A percentile compares a stretch with the other conserved stretches of the same genome.
phyloP scores from a whole-genome alignment of 2,113 vertebrate species.

The Tautogolabrus adspersus region DNA sequence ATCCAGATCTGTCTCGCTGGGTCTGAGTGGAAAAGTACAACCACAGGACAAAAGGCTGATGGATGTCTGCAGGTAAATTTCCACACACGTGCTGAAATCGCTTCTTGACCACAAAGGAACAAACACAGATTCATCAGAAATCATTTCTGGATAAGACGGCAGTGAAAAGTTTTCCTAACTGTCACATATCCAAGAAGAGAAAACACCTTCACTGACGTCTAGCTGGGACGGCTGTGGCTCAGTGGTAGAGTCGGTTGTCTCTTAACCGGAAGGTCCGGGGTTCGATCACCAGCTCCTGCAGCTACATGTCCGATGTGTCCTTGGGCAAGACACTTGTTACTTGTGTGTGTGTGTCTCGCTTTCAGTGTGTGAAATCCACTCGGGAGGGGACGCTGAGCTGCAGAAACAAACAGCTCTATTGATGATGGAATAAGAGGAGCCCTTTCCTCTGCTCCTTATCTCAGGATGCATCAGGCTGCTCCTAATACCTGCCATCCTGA shows the following conservation, averaged over 20 bases:
- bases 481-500: conserved; percentile 51
- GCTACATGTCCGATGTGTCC: too few species aligned
- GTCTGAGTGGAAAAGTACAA: conserved; percentile 57
- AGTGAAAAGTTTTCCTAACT: not conserved
- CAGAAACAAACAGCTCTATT: conserved; percentile 47
- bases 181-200: too few species aligned
- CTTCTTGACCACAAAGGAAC: conserved; percentile 3
- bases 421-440: conserved; percentile 41
- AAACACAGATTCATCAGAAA: not conserved
- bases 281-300: too few species aligned
- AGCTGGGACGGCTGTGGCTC: too few species aligned
- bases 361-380: conserved; percentile 4
- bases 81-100: conserved; percentile 24
- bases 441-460: conserved; percentile 44
- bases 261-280: too few species aligned
- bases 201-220: too few species aligned
- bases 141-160: not conserved
- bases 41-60: not conserved
- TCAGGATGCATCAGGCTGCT: conserved; percentile 59
- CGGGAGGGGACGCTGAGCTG: not conserved
- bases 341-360: not conserved
- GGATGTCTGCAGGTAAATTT: conserved; percentile 24
- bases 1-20: not conserved
- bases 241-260: too few species aligned
- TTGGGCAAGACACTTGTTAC: too few species aligned